These are phyloP conservation scores for Anastatus disparis DNA, from an alignment of 1,140 invertebrate genomes.

Conservation along the genomic window DNA sequence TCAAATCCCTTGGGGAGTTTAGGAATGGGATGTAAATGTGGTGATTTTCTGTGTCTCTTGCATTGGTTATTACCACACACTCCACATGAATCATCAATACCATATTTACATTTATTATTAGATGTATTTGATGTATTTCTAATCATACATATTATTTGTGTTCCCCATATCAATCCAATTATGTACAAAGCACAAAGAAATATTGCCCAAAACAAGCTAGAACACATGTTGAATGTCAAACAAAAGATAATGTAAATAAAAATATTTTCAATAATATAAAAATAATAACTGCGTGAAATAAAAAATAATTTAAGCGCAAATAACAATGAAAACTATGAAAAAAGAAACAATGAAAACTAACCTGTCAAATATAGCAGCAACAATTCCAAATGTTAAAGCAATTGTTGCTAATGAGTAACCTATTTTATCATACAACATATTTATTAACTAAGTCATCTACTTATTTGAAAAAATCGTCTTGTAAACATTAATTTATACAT, in stretches of 20 bases:
- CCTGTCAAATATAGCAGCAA: conserved; percentile 52
- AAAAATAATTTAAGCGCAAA: not conserved
- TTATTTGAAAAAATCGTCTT: not conserved
- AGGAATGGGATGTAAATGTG: conserved; percentile 55
- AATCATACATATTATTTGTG: conserved; percentile 46
- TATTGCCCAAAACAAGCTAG: conserved; percentile 53
- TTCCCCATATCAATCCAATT: conserved; percentile 51
- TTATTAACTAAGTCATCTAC: conserved; percentile 30
- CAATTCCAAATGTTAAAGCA: conserved; percentile 38
- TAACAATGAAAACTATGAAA: not conserved
- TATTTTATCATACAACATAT: conserved; percentile 42
- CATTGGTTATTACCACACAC: conserved; percentile 62
- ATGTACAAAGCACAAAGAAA: conserved; percentile 48
- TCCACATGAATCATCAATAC: conserved; percentile 47
- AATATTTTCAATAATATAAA: conserved; percentile 6
- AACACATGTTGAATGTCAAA: conserved; percentile 31
- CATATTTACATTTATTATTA: conserved; percentile 38
- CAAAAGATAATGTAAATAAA: not conserved
- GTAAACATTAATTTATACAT: conserved; percentile 11
- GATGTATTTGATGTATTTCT: conserved; percentile 43
- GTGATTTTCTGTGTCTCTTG: conserved; percentile 56
- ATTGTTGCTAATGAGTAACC: conserved; percentile 36
- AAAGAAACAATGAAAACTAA: conserved; percentile 39
- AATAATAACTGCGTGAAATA: too few species aligned
- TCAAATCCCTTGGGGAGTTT: conserved; percentile 63